These are phyloP conservation scores for Carlito syrichta DNA, from an alignment of 2,113 vertebrate genomes.

Conservation along the genomic window DNA sequence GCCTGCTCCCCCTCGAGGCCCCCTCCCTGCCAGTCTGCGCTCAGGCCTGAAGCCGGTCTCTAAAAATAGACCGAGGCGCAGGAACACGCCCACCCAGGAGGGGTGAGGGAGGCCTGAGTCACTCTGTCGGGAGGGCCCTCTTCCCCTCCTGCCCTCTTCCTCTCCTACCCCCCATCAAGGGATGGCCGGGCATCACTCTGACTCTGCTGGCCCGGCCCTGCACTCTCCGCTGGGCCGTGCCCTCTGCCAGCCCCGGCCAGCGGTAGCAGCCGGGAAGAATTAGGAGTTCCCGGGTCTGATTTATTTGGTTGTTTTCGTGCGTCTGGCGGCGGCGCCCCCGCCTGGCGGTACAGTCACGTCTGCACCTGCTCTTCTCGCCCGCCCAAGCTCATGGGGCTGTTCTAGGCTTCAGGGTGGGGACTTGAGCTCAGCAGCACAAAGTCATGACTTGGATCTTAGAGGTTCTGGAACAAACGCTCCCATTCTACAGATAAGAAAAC, in stretches of 20 bases:
- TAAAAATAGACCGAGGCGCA: constrained; percentile 63
- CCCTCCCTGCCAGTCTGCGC: neutral
- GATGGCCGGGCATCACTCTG: constrained; percentile 3
- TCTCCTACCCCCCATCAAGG: neutral
- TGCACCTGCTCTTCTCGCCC: constrained; percentile 44
- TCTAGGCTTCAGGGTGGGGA: constrained; percentile 24
- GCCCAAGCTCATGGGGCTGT: neutral
- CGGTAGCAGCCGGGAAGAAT: constrained; percentile 67
- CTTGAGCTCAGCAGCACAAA: neutral
- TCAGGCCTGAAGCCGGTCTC: constrained; percentile 28
- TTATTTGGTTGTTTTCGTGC: constrained; percentile 73
- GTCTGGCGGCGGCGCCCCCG: constrained; percentile 33
- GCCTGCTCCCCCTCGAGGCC: neutral
- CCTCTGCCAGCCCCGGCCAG: neutral
- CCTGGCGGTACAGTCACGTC: neutral
- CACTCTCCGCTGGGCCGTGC: neutral
- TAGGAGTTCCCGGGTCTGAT: constrained; percentile 67
- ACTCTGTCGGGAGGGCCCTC: constrained; percentile 2
- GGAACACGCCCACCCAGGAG: constrained; percentile 49
- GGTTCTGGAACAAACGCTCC: neutral
- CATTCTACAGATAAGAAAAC: constrained; percentile 28
- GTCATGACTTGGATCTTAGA: neutral
- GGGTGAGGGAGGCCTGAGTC: constrained; percentile 68
- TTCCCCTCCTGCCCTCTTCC: neutral
- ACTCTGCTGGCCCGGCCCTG: constrained; percentile 11